These are phyloP conservation scores for Ischnura elegans DNA, from an alignment of 2,888 invertebrate species.

Conservation along the genomic window DNA sequence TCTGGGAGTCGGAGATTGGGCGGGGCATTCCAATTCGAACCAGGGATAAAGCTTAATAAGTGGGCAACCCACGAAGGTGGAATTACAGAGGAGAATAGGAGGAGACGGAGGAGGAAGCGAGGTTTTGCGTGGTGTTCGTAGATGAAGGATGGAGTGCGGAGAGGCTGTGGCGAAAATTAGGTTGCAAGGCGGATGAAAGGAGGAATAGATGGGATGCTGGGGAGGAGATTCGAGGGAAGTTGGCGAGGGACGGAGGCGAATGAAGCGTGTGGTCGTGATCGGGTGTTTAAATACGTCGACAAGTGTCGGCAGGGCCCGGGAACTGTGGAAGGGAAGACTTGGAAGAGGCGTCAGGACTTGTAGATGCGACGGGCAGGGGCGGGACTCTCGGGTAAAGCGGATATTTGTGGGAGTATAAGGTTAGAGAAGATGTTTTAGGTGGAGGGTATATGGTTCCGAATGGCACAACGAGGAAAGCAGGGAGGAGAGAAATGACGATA, in stretches of 20 bases:
- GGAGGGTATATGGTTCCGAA: too few species aligned
- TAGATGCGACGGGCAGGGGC: background rate
- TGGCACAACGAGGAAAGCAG: background rate
- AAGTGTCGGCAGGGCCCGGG: background rate
- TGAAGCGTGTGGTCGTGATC: constrained; percentile 44
- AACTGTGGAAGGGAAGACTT: background rate
- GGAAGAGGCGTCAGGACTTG: background rate
- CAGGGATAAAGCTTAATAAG: background rate
- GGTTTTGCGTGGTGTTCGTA: background rate
- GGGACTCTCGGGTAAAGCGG: background rate
- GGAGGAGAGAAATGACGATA: background rate
- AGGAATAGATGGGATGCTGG: background rate
- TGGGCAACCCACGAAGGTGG: background rate
- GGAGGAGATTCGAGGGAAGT: background rate
- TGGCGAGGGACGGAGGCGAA: background rate
- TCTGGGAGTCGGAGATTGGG: background rate
- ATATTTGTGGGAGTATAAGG: background rate
- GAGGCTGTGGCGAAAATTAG: background rate
- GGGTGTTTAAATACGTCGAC: constrained; percentile 32
- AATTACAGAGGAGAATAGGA: background rate
- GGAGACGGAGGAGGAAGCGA: background rate
- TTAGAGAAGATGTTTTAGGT: background rate
- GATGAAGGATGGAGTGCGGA: background rate
- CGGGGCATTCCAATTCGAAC: background rate
- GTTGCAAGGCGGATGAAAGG: constrained; percentile 7